These are phyloP conservation scores for Scaptomyza cyrtandrae DNA, from an alignment of 2,888 invertebrate species.

Conservation along the genomic window DNA sequence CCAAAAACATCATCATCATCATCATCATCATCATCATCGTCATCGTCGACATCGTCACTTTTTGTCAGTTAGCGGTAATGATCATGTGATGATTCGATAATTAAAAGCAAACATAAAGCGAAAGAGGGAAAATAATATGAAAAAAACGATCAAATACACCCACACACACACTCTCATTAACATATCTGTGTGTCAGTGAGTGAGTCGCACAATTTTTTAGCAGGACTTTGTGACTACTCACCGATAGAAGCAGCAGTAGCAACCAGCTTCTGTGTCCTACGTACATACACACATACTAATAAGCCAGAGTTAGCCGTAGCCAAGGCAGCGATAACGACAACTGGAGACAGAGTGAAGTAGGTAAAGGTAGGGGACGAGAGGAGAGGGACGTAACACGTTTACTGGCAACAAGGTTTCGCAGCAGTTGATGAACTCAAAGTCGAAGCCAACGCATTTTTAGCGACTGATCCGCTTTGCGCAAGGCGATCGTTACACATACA, in stretches of 20 bases:
- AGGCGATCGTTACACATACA: constrained; percentile 56
- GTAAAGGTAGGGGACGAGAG: background rate
- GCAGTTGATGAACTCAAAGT: constrained; percentile 72
- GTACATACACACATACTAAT: constrained; percentile 16
- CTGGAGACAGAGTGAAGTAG: constrained; percentile 21
- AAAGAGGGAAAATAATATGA: too few species aligned
- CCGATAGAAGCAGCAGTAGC: constrained; percentile 49
- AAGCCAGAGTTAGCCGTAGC: constrained; percentile 31
- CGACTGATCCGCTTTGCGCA: constrained; percentile 70
- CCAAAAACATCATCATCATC: background rate
- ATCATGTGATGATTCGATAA: constrained; percentile 79
- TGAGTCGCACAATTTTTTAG: constrained; percentile 37
- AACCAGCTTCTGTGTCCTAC: constrained; percentile 42
- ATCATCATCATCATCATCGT: too few species aligned
- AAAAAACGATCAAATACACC: too few species aligned
- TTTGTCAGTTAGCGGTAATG: constrained; percentile 63
- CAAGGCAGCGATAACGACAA: constrained; percentile 57
- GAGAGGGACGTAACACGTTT: constrained; percentile 53
- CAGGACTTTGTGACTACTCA: constrained; percentile 42
- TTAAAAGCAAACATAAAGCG: constrained; percentile 74
- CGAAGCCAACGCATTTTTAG: constrained; percentile 70
- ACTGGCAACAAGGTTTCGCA: constrained; percentile 64
- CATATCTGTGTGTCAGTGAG: background rate
- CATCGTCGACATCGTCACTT: constrained; percentile 36
- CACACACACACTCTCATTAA: background rate